Evolutionary conservation across 2,113 vertebrate species (phyloP), one percentile per base, ranked within the genome.

Genomic region (Strigops habroptila): DNA sequence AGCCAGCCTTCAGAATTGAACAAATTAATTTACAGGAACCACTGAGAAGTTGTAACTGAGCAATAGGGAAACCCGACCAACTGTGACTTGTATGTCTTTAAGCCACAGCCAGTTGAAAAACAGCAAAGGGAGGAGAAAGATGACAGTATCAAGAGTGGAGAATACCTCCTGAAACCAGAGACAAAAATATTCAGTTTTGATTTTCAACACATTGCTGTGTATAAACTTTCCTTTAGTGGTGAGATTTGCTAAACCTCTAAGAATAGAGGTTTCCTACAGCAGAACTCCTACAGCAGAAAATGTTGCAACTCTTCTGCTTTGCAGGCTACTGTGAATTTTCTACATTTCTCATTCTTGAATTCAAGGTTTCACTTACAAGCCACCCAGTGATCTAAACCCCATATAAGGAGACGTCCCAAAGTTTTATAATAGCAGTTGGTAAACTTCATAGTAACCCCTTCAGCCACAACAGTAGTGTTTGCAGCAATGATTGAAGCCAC

Each of bases 1-100:
- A 35, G 19, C 10, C 18, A 62, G 10, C 12, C 31, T 87, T 94
- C 37, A 3, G 1, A 85, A 79, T 3, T 39, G 57, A 91, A 71
- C 43, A 80, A 80, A 90, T 76, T 67, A 51, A 80, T 91, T 95
- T 75, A 60, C 17, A 67, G 33, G 49, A 82, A 53, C 37, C 18
- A 44, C 27, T 43, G 18, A 59, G 82, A 77, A 82, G 4, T 49
- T 87, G 53, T 51, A 39, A 25, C 28, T 68, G 69, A 75, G 14
- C 0, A 1, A 62, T 30, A 57, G 12, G 18, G 9, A 15, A 84
- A 76, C 13, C 24, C 2, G 6, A 16, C 2, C 57, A 51, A 4
- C 46, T 48, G 49, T 63, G 43, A 12, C n/a, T 86, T 59, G 37
- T 59, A 28, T 23, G 10, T 16, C 37, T 71, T 63, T 53, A 78